These are phyloP conservation scores for Chamaea fasciata DNA, from an alignment of 2,113 vertebrate species.

Conservation along the genomic window DNA sequence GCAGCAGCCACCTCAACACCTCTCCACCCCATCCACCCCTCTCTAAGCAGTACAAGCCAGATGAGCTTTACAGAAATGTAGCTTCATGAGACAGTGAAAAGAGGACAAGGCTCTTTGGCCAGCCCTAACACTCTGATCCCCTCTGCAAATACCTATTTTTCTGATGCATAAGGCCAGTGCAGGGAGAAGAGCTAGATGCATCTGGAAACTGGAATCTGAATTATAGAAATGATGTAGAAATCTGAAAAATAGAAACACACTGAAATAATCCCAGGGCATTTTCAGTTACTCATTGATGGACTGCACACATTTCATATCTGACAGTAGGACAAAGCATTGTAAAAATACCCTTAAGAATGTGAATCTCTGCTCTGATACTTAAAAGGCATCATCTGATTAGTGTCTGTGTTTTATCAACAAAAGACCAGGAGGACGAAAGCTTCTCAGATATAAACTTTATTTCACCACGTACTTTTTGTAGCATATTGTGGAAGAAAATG, in stretches of 20 bases:
- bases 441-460: neutral
- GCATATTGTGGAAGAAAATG: neutral
- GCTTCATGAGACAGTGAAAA: neutral
- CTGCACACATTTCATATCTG: neutral
- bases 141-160: neutral
- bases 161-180: neutral
- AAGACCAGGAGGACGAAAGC: neutral
- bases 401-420: conserved; percentile 7
- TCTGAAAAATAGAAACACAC: neutral
- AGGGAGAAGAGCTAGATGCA: neutral
- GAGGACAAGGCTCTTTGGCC: neutral
- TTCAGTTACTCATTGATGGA: neutral
- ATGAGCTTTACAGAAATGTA: neutral
- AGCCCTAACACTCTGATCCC: neutral
- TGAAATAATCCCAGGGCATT: neutral
- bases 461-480: neutral
- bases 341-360: neutral
- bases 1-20: neutral
- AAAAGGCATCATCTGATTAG: conserved; percentile 1
- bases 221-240: neutral
- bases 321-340: neutral
- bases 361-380: neutral
- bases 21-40: neutral
- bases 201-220: neutral
- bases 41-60: neutral